These are phyloP conservation scores for Timandra comae DNA, from an alignment of 2,888 invertebrate genomes.

Conservation along the genomic window DNA sequence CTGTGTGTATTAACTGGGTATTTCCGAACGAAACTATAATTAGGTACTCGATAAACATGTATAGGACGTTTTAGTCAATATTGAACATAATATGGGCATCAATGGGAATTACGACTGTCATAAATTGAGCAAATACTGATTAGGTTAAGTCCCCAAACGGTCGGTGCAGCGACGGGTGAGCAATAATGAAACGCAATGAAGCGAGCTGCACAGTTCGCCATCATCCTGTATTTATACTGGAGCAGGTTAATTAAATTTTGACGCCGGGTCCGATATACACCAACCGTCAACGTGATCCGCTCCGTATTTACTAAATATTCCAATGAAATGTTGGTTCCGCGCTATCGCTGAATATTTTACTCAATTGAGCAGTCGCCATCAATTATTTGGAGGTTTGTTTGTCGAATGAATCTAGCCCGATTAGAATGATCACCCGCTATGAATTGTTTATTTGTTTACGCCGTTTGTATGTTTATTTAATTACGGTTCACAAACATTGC, in stretches of 20 bases:
- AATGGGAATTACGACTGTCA: background rate
- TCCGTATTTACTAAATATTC: slow-evolving; percentile 18
- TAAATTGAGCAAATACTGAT: slow-evolving; percentile 6
- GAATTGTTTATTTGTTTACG: slow-evolving; percentile 19
- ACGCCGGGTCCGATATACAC: slow-evolving; percentile 25
- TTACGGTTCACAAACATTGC: slow-evolving; percentile 11
- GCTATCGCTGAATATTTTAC: slow-evolving; percentile 25
- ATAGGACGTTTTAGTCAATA: background rate
- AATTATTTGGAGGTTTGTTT: slow-evolving; percentile 19
- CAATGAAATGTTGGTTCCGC: slow-evolving; percentile 17
- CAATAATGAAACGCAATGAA: slow-evolving; percentile 45
- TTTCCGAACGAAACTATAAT: too few relatives aligned
- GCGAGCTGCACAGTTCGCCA: slow-evolving; percentile 12
- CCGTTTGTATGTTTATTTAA: slow-evolving; percentile 17
- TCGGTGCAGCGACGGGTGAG: slow-evolving; percentile 20
- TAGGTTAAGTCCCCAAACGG: slow-evolving; percentile 17
- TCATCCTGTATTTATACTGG: slow-evolving; percentile 25
- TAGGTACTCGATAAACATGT: background rate
- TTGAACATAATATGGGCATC: background rate
- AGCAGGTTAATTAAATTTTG: slow-evolving; percentile 54
- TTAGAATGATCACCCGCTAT: slow-evolving; percentile 21
- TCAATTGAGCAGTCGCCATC: slow-evolving; percentile 22
- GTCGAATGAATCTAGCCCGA: slow-evolving; percentile 17
- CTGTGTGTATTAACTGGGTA: too few relatives aligned
- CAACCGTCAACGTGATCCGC: slow-evolving; percentile 14